Conservation (phyloP, 2,888 invertebrate genomes). For the Noctua comes region DNA sequence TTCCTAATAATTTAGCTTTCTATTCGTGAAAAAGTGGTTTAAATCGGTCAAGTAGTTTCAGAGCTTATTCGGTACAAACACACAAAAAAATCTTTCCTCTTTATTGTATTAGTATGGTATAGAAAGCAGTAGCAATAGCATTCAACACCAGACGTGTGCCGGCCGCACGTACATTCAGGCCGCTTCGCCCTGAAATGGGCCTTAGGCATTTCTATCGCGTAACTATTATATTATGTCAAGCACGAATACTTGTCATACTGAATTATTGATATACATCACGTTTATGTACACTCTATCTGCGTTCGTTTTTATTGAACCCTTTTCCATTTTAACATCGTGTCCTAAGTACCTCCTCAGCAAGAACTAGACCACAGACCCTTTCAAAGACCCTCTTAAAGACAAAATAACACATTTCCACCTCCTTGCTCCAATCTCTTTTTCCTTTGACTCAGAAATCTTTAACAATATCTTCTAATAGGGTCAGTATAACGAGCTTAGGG, state of each 20-base stretch:
- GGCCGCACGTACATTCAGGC: no score
- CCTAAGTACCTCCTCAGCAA: not conserved
- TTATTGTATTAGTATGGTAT: no score
- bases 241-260: not conserved
- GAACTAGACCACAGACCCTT: conserved; percentile 1
- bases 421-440: conserved; percentile 2
- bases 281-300: not conserved
- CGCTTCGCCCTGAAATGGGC: not conserved
- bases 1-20: no score
- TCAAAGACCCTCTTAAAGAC: not conserved
- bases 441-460: conserved; percentile 18
- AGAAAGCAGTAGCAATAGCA: not conserved
- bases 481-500: conserved; percentile 46
- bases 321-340: not conserved
- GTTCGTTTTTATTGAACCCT: conserved; percentile 12
- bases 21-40: no score
- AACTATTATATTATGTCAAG: not conserved
- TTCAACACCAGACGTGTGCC: not conserved
- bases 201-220: not conserved
- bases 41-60: no score
- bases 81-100: no score
- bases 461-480: conserved; percentile 57
- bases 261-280: not conserved
- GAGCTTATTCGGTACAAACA: no score
- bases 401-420: conserved; percentile 36